These are phyloP conservation scores for Smutsia temminckii DNA, from an alignment of 2,797 vertebrate species.

Conservation along the genomic window DNA sequence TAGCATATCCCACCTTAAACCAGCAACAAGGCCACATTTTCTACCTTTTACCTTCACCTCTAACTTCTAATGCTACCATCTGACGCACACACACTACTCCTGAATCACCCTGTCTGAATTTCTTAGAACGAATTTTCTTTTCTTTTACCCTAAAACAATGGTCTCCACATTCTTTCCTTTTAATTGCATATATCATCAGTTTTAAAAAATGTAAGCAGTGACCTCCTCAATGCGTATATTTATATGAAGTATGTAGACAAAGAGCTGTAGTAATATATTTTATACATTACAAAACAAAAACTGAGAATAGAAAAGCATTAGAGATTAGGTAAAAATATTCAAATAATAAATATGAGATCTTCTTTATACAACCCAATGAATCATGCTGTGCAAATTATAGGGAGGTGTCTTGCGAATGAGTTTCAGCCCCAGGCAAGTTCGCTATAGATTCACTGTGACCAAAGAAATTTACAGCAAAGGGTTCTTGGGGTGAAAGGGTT, in stretches of 20 bases:
- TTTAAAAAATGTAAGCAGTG: not conserved
- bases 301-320: slow-evolving; percentile 30
- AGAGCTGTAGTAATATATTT: not conserved
- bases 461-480: too few species aligned
- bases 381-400: not conserved
- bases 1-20: not conserved
- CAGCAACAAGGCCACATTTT: not conserved
- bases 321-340: not conserved
- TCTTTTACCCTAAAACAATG: not conserved
- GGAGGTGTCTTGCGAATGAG: too few species aligned
- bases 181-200: not conserved
- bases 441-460: too few species aligned
- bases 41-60: not conserved
- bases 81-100: not conserved
- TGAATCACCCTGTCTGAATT: not conserved
- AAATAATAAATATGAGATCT: not conserved
- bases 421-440: too few species aligned
- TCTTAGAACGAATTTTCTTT: not conserved
- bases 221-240: not conserved
- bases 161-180: not conserved
- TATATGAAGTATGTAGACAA: not conserved
- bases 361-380: not conserved
- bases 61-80: not conserved
- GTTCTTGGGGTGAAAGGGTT: too few species aligned
- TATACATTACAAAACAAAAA: slow-evolving; percentile 12